Evolutionary conservation across 2,888 invertebrate species (phyloP), one percentile per base, ranked within the genome.

Genomic region (Ctenicera cuprea): DNA sequence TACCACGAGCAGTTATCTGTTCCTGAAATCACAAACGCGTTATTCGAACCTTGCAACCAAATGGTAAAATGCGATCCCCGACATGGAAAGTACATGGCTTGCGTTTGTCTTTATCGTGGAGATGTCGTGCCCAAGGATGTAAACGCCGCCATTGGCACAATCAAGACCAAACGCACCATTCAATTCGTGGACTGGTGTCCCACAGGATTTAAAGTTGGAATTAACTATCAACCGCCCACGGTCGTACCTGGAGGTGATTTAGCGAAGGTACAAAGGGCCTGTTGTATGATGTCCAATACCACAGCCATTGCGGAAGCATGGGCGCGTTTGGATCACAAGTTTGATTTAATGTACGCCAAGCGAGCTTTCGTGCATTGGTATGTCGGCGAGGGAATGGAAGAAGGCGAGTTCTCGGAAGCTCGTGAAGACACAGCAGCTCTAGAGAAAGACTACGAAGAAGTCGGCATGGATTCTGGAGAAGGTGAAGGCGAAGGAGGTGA

Each of bases 201-300:
- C 14, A 86, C 86, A 41, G 85, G 85, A 38, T 84, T 85, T 78
- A 85, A 85, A 76, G 83, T 80, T 64, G 87, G 87, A 38, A 90
- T 90, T 81, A 89, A 89, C 80, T 89, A 89, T 73, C 87, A 87
- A 71, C 87, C 87, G 7, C 87, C 87, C 5, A 87, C 87, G 14
- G 87, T 87, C n/a, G 87, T 72, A 86, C 3, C 87, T 86, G 87
- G 89, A 26, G 89, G 88, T 18, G 89, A 89, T 87, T 88, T 96
- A 82, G 97, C 97, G 75, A 97, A 96, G 88, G 96, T 97, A 0
- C 96, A 96, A 86, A 92, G 97, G 65, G 97, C 97, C 8, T 97
- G 98, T 9, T 98, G 98, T 90, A 98, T 98, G 97, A 88, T 98
- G 83, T 90, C 90, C 77, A 92, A 92, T 85, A 92, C 91, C 3